Evolutionary conservation across 64 coral and sea anemone genomes (phyloP), one percentile per base, ranked within the genome.

Genomic region (Montipora capricornis): DNA sequence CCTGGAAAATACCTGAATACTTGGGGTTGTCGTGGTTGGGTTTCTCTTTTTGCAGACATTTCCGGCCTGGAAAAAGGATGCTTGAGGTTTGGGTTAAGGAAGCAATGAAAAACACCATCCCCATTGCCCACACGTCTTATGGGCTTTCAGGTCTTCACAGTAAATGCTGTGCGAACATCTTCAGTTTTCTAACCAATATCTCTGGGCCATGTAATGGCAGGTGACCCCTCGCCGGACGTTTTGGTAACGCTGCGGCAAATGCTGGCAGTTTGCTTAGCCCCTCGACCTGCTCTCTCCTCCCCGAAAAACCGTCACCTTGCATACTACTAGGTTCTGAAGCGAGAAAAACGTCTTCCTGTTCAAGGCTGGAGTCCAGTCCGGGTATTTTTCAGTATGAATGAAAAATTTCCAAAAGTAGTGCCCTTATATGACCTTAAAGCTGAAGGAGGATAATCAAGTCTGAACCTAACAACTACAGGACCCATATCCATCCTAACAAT

Each of bases 271-370:
- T 89, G 87, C 3, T 17, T 66, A 47, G 52, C 57, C 15, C 45
- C n/a, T 16, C 6, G 55, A 90, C 59, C 88, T 60, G 13, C 88
- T 68, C 19, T 90, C 88, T n/a, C n/a, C n/a, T n/a, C n/a, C 15
- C 58, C 88, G 64, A 90, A 90, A 60, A 78, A n/a, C 88, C 16
- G 88, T 67, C 44, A 90, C 62, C 20, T 81, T 90, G 77, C 89
- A 90, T 11, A 90, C 16, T 44, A 90, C n/a, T 90, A 47, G 55
- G 26, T 47, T 90, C 88, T 15, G 4, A 47, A 4, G 8, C 49
- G 5, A 6, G n/a, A n/a, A 90, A 8, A 3, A 14, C 0, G 24
- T 52, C 75, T 76, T n/a, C 49, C 26, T 78, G 26, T 77, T 90
- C 88, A 9, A 78, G 53, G 1, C 26, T 64, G 57, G 66, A 10